These are phyloP conservation scores for Bradypus variegatus DNA, from an alignment of 2,797 vertebrate genomes.

Conservation along the genomic window DNA sequence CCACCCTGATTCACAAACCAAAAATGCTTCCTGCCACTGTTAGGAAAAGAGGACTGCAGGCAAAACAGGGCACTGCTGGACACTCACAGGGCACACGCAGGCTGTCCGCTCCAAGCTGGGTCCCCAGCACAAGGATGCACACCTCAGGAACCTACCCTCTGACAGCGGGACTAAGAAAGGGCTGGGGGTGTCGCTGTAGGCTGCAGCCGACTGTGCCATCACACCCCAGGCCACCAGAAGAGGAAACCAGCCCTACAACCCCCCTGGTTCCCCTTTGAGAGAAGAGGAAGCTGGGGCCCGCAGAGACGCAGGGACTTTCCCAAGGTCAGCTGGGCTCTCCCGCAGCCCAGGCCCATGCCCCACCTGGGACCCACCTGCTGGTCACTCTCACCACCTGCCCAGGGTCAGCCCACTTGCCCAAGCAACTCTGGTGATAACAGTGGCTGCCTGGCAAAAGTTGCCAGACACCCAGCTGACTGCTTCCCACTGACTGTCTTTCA, in stretches of 20 bases:
- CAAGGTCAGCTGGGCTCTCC: slow-evolving; percentile 10
- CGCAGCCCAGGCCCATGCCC: not conserved
- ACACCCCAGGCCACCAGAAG: not conserved
- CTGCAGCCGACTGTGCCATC: not conserved
- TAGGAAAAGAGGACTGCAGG: not conserved
- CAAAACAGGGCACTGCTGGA: not conserved
- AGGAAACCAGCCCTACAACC: slow-evolving; percentile 12
- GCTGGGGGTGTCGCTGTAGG: not conserved
- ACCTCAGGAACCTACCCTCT: not conserved
- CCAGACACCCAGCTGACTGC: not conserved
- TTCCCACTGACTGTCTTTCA: not conserved
- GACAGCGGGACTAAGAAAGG: not conserved
- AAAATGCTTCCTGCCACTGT: not conserved
- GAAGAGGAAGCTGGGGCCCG: slow-evolving; percentile 36
- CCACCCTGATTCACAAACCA: not conserved
- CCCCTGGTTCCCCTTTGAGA: not conserved
- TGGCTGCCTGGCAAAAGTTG: not conserved
- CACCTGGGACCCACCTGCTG: not conserved
- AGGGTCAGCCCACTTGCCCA: not conserved
- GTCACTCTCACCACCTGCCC: not conserved
- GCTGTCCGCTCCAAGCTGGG: not conserved
- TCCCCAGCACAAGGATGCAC: not conserved
- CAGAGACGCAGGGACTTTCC: not conserved
- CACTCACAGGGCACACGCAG: not conserved
- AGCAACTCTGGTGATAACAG: slow-evolving; percentile 14